phyloP scores from a whole-genome alignment of 1,140 invertebrate species.

The Drosophila setifemur region DNA sequence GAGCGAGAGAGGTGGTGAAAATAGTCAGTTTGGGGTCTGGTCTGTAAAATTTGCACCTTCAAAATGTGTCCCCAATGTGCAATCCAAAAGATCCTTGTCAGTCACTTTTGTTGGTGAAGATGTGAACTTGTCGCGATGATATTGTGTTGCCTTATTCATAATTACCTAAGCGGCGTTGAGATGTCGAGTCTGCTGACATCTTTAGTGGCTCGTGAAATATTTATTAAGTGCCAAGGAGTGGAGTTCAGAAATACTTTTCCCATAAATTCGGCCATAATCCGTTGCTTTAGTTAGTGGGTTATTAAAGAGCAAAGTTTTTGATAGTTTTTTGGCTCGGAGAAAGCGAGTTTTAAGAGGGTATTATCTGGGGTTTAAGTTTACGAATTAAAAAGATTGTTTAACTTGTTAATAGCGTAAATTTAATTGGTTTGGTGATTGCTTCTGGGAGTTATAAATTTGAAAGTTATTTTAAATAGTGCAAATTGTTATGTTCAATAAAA shows the following conservation, averaged over 20 bases:
- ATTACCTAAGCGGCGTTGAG: conserved; percentile 59
- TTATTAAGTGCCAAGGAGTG: conserved; percentile 36
- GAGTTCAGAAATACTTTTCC: conserved; percentile 26
- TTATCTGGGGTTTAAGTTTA: conserved; percentile 1
- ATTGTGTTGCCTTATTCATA: conserved; percentile 35
- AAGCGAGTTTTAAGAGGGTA: conserved; percentile 6
- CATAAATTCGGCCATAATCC: conserved; percentile 17
- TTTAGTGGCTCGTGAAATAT: conserved; percentile 61
- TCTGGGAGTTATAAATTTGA: neutral
- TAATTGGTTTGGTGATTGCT: neutral
- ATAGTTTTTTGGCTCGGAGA: conserved; percentile 14
- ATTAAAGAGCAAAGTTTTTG: conserved; percentile 25
- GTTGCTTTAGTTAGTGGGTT: conserved; percentile 12
- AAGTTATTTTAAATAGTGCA: no score
- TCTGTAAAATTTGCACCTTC: conserved; percentile 72
- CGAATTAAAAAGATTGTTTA: neutral
- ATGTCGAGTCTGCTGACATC: conserved; percentile 57
- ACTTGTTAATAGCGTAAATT: conserved; percentile 1
- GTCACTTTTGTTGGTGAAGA: conserved; percentile 38
- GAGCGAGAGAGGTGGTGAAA: neutral
- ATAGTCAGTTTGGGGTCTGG: no score
- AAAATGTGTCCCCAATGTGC: conserved; percentile 72
- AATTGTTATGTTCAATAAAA: no score
- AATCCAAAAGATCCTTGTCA: conserved; percentile 67
- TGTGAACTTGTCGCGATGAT: conserved; percentile 2